phyloP scores from a whole-genome alignment of 2,797 vertebrate genomes.

The Okamejei kenojei region DNA sequence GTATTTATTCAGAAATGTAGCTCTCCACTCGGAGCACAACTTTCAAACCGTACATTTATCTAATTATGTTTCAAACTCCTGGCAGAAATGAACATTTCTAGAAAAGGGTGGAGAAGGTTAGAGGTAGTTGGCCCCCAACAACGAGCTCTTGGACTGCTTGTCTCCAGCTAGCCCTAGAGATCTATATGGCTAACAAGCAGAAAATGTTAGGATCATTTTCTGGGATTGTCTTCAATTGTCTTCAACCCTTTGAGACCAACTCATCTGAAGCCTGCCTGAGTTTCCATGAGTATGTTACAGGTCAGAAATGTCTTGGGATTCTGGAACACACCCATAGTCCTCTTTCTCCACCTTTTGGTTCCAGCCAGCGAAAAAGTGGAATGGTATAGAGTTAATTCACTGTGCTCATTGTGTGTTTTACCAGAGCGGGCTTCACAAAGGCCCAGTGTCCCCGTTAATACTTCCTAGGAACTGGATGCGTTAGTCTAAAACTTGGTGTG shows the following conservation, averaged over 20 bases:
- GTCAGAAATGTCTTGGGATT: too few relatives aligned
- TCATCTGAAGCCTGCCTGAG: not conserved
- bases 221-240: not conserved
- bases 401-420: not conserved
- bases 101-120: not conserved
- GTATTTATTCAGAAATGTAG: not conserved
- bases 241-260: not conserved
- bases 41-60: not conserved
- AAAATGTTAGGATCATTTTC: not conserved
- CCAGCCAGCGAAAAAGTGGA: not conserved
- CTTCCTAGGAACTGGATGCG: not conserved
- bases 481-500: not conserved
- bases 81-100: not conserved
- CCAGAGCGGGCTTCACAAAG: not conserved
- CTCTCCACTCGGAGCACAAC: not conserved
- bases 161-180: not conserved
- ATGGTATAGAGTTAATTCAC: not conserved
- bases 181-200: not conserved
- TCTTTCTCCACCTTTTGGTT: not conserved
- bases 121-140: not conserved
- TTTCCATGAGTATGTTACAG: not conserved
- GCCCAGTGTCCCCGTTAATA: not conserved
- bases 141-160: not conserved
- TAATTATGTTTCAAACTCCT: not conserved
- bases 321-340: not conserved